These are phyloP conservation scores for Eospalax fontanierii DNA, from an alignment of 2,797 vertebrate species.

Conservation along the genomic window DNA sequence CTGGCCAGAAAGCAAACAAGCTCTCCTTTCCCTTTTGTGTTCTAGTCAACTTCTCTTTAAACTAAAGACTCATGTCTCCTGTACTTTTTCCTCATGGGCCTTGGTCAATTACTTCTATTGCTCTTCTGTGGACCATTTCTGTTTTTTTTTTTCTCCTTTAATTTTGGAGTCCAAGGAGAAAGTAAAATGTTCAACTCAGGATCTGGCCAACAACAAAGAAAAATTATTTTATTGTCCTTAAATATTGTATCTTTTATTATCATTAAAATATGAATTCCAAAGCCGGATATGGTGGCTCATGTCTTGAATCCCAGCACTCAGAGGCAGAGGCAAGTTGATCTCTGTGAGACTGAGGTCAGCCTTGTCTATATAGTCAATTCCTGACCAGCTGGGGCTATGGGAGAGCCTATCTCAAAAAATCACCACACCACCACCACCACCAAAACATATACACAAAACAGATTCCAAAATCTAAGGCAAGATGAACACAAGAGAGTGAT, in stretches of 20 bases:
- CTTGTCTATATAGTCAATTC: no score
- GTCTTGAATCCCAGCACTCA: no score
- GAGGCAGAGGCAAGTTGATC: no score
- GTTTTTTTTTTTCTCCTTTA: constrained; percentile 43
- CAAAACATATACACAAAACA: no score
- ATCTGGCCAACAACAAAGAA: not conserved
- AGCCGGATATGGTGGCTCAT: no score
- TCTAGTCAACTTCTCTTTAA: constrained; percentile 63
- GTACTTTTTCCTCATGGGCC: not conserved
- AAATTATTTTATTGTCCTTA: constrained; percentile 32
- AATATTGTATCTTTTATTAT: constrained; percentile 39
- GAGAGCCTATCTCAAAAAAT: no score
- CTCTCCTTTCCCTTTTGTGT: constrained; percentile 6
- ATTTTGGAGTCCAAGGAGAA: constrained; percentile 28
- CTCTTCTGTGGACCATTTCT: constrained; percentile 15
- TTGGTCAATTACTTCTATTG: not conserved
- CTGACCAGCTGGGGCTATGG: no score
- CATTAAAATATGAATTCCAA: constrained; percentile 22
- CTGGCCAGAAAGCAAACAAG: constrained; percentile 26
- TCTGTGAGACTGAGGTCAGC: no score
- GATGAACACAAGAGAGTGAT: not conserved
- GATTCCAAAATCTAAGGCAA: not conserved
- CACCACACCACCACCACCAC: no score
- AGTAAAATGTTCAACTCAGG: not conserved
- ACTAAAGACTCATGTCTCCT: constrained; percentile 27